Conservation (phyloP, 2,888 invertebrate genomes). For the Parthenolecanium corni region DNA sequence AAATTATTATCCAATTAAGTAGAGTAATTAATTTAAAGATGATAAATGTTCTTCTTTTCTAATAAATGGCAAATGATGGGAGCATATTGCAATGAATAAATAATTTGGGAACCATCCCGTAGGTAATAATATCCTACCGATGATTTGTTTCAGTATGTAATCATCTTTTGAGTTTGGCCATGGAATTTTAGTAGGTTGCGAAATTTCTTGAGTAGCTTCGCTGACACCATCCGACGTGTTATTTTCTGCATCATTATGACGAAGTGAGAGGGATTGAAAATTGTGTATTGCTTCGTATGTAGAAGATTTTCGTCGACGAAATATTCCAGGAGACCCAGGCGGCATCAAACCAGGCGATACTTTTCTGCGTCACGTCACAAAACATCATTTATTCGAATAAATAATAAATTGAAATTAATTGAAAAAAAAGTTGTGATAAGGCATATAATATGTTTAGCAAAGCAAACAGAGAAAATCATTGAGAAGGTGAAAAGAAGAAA, state of each 20-base stretch:
- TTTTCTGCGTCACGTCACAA: slow-evolving; percentile 42
- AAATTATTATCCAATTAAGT: too few species aligned
- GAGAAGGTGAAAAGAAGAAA: too few species aligned
- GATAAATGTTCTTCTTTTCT: too few species aligned
- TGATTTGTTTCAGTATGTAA: slow-evolving; percentile 86
- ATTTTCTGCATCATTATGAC: background rate
- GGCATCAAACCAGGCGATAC: slow-evolving; percentile 50
- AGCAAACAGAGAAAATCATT: too few species aligned
- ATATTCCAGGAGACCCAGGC: slow-evolving; percentile 47
- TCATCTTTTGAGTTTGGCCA: slow-evolving; percentile 88
- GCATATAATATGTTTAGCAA: too few species aligned
- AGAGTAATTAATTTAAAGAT: too few species aligned
- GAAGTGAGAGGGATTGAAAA: background rate
- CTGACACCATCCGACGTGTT: slow-evolving; percentile 21
- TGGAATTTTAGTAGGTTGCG: slow-evolving; percentile 31
- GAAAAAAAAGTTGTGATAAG: too few species aligned
- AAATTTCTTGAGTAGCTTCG: slow-evolving; percentile 24
- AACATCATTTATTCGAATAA: too few species aligned
- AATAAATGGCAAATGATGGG: too few species aligned
- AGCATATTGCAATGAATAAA: too few species aligned
- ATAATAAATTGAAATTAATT: too few species aligned
- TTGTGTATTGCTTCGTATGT: slow-evolving; percentile 12
- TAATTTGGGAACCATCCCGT: too few species aligned
- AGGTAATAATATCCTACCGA: slow-evolving; percentile 54
- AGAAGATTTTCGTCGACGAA: slow-evolving; percentile 44